Evolutionary conservation across 2,113 vertebrate species (phyloP).

Genomic region (human): GRCh38 chr12:59669001-59669500

Average conservation of each 20-base stretch:
- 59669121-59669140: neutral
- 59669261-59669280: neutral
- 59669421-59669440: neutral
- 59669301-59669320: neutral
- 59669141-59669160: neutral
- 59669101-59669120: neutral
- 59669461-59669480: neutral
- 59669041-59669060: too few relatives aligned
- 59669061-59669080: too few relatives aligned
- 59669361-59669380: neutral
- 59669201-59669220: neutral
- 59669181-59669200: slow-evolving; percentile 6
- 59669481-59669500: neutral
- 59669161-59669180: neutral
- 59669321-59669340: neutral
- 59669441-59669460: neutral
- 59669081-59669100: too few relatives aligned
- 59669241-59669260: neutral
- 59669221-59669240: neutral
- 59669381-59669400: neutral
- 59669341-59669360: neutral
- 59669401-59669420: too few relatives aligned
- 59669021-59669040: too few relatives aligned
- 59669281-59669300: neutral
- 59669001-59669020: too few relatives aligned